phyloP scores from a whole-genome alignment of 2,113 vertebrate genomes.

The Tursiops truncatus region DNA sequence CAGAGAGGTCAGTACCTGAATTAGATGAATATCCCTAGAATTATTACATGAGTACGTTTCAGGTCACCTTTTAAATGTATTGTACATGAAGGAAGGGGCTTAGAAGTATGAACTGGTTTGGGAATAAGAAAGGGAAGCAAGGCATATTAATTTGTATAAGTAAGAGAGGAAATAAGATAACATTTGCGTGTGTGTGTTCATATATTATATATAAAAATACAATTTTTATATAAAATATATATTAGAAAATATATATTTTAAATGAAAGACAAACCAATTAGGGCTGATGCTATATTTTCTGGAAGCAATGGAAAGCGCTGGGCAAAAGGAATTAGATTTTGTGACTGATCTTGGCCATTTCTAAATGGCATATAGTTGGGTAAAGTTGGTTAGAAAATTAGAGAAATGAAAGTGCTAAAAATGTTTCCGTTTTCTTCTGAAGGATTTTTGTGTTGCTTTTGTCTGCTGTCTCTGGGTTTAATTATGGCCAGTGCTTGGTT shows the following conservation, averaged over 20 bases:
- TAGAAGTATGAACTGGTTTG: background rate
- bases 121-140: background rate
- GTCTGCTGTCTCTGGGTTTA: background rate
- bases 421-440: background rate
- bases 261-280: background rate
- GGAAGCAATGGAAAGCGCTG: background rate
- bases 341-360: background rate
- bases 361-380: background rate
- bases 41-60: background rate
- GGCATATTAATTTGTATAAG: background rate
- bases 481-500: background rate
- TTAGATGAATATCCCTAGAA: background rate
- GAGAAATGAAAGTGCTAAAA: conserved; percentile 26
- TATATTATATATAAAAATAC: background rate
- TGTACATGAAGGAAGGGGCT: background rate
- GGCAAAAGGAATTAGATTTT: background rate
- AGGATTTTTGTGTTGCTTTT: background rate
- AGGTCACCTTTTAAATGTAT: background rate
- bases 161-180: background rate
- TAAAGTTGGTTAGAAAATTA: conserved; percentile 4
- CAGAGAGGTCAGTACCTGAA: background rate
- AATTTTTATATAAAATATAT: background rate
- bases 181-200: background rate
- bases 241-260: background rate
- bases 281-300: background rate